A percentile compares a stretch with the other conserved stretches of the same genome.
phyloP scores from a whole-genome alignment of 2,797 vertebrate genomes.

The Varecia variegata region DNA sequence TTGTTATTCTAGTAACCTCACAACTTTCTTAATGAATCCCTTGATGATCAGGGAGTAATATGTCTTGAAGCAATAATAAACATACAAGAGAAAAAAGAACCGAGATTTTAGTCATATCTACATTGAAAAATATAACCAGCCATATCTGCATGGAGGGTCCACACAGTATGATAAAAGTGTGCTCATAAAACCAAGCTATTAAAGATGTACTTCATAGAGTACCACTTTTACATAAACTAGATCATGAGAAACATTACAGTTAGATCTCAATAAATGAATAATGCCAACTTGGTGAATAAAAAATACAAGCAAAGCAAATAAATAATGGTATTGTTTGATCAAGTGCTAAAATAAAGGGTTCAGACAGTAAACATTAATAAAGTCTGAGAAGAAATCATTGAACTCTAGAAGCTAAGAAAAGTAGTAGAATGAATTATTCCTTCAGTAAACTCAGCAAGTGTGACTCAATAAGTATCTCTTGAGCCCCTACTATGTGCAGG shows the following conservation, averaged over 20 bases:
- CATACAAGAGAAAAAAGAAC: background rate
- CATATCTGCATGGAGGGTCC: background rate
- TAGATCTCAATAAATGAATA: background rate
- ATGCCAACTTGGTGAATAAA: background rate
- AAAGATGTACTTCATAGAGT: background rate
- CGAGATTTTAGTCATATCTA: background rate
- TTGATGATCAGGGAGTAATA: background rate
- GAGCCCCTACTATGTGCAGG: background rate
- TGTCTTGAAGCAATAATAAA: background rate
- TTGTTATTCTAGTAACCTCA: conserved; percentile 13
- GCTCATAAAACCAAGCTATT: background rate
- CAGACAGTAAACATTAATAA: background rate
- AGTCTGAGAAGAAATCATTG: background rate
- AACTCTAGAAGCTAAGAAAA: background rate
- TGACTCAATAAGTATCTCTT: background rate
- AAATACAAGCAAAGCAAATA: background rate
- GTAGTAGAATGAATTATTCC: background rate
- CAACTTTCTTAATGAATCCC: background rate
- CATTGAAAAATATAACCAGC: background rate
- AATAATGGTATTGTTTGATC: background rate
- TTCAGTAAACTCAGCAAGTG: background rate
- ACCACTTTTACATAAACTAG: background rate
- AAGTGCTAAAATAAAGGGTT: background rate
- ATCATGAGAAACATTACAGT: background rate
- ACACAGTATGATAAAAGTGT: background rate